These are phyloP conservation scores for Lacerta viridis DNA, from an alignment of 2,797 vertebrate species.

Conservation along the genomic window DNA sequence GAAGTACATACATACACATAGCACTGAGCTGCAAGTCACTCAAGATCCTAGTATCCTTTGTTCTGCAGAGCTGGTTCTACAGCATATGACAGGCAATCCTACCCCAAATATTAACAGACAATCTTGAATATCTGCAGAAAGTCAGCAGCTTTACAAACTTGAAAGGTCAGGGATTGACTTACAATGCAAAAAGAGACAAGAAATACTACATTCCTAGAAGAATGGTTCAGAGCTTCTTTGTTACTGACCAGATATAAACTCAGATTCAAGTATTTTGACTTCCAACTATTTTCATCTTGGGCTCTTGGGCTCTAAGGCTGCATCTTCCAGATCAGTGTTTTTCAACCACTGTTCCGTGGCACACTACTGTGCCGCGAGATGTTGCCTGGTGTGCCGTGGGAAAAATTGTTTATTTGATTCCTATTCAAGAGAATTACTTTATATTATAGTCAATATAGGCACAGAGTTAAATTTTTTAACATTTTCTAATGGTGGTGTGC, in stretches of 20 bases:
- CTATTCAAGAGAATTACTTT: too few species aligned
- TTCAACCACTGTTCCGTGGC: too few species aligned
- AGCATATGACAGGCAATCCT: neutral
- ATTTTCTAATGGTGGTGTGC: too few species aligned
- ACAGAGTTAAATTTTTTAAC: too few species aligned
- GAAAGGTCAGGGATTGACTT: neutral
- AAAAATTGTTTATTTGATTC: too few species aligned
- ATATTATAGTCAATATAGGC: too few species aligned
- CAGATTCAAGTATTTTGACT: neutral
- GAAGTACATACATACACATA: neutral
- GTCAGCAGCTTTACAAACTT: neutral
- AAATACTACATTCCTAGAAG: neutral
- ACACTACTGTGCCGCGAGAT: too few species aligned
- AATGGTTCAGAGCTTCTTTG: neutral
- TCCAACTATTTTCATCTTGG: neutral
- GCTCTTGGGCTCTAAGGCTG: neutral
- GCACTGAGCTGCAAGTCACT: neutral
- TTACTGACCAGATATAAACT: neutral
- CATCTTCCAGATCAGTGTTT: neutral
- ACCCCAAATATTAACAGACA: neutral
- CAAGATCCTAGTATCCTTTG: neutral
- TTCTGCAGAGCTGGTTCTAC: neutral
- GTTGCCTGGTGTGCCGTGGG: too few species aligned
- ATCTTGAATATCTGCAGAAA: neutral
- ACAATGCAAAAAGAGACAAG: neutral